Evolutionary conservation across 30 jellyfish, hydroid and myxozoan genomes (phyloP).

Genomic region (Morbakka virulenta): DNA sequence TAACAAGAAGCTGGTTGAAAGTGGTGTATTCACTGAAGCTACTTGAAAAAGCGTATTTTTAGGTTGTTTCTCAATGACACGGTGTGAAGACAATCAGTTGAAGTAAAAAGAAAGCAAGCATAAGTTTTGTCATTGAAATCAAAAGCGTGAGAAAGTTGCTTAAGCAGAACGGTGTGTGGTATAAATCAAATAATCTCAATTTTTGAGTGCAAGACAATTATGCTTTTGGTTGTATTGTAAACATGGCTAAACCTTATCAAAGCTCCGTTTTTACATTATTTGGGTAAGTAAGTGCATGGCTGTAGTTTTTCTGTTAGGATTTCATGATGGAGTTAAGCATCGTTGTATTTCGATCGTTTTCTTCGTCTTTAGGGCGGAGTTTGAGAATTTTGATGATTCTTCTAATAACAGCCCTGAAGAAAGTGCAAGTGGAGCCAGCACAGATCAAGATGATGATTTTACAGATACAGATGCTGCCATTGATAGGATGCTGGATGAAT

Average conservation of each 20-base stretch:
- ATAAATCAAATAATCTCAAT: too few relatives aligned
- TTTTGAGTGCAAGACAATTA: too few relatives aligned
- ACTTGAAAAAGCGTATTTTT: too few relatives aligned
- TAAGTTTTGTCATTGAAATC: too few relatives aligned
- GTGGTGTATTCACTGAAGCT: too few relatives aligned
- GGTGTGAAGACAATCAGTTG: too few relatives aligned
- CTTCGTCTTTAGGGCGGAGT: slow-evolving; percentile 50
- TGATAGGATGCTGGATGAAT: slow-evolving; percentile 93
- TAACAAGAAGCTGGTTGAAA: too few relatives aligned
- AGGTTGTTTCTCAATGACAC: too few relatives aligned
- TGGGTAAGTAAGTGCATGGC: not conserved
- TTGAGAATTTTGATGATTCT: slow-evolving; percentile 31
- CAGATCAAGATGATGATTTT: slow-evolving; percentile 84
- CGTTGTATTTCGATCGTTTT: not conserved
- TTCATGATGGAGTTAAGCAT: not conserved
- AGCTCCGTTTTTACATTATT: not conserved
- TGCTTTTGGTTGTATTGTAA: too few relatives aligned
- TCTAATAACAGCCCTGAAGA: slow-evolving; percentile 6
- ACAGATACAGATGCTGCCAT: slow-evolving; percentile 98
- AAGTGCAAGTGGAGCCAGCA: slow-evolving; percentile 59
- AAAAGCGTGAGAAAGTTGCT: too few relatives aligned
- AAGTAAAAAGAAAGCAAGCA: too few relatives aligned
- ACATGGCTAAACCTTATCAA: not conserved
- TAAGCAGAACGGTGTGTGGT: too few relatives aligned
- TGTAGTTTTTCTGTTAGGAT: not conserved